Percentiles rank a stretch among this genome's conserved stretches.
Conservation (phyloP, 2,113 vertebrate genomes). For the Pseudonaja textilis region DNA sequence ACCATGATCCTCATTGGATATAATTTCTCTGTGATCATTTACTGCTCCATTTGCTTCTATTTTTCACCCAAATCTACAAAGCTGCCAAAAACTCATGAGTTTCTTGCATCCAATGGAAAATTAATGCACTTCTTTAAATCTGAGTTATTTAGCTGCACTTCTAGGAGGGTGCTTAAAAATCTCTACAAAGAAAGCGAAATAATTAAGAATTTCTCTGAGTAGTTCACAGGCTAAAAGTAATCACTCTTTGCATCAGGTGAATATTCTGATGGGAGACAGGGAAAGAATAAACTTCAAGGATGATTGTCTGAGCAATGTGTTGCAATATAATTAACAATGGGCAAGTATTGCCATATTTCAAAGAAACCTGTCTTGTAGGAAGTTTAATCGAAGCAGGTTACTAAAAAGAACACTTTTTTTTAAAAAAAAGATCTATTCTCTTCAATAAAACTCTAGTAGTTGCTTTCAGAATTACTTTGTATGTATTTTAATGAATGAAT, state of each 20-base stretch:
- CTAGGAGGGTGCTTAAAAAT: conserved; percentile 39
- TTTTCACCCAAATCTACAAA: neutral
- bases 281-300: conserved; percentile 27
- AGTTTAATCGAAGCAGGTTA: neutral
- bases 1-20: neutral
- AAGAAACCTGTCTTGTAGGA: neutral
- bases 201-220: conserved; percentile 21
- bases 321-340: neutral
- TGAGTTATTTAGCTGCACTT: conserved; percentile 38
- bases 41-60: neutral
- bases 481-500: neutral
- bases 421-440: neutral
- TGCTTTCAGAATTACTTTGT: neutral
- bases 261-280: neutral
- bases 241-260: conserved; percentile 5
- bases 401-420: neutral
- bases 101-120: conserved; percentile 21
- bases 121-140: conserved; percentile 45
- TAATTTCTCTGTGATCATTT: neutral
- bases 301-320: neutral
- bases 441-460: neutral
- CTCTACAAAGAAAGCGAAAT: conserved; percentile 34
- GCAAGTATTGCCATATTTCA: neutral
- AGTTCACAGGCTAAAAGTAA: conserved; percentile 30
- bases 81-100: neutral